Evolutionary conservation across 2,888 invertebrate genomes (phyloP), one percentile per base, ranked within the genome.

Genomic region (Gerosis bhagava): DNA sequence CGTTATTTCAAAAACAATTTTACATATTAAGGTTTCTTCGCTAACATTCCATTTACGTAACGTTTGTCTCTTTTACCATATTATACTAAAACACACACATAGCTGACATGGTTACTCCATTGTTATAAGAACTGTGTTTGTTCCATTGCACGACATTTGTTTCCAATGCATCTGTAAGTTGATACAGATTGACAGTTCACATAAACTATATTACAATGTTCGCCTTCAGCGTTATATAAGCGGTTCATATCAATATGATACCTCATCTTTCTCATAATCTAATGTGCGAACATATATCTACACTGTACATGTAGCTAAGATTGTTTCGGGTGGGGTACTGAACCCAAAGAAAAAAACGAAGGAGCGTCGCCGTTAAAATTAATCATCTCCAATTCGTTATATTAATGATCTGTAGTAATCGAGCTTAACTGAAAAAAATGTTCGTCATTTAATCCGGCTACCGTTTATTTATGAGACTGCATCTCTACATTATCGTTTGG

Each of bases 401-500:
- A 40, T 57, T 68, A 68, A 70, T 66, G 63, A 69, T 68, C 55
- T 63, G 62, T 67, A 58, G 62, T 69, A 69, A 71, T 65, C 60
- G 62, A 51, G 61, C 60, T 67, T 52, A 62, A 60, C 59, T 65
- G 66, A 61, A 60, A 75, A 71, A 70, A 73, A 72, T 67, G 60
- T 60, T 51, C 54, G 60, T 62, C 63, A 65, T 60, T 70, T 73
- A 71, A 74, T 73, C 61, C 62, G 56, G 52, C 62, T 64, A 56
- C 62, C 65, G 69, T 69, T 67, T 69, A 67, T 73, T 72, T 69
- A 66, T 67, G 61, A 57, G 66, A 50, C 51, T 57, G 70, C 72
- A 71, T 68, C n/a, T n/a, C 50, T 56, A 70, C 72, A 71, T 68
- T 69, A 71, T 66, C 63, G 67, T 63, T 54, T 63, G 64, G 67